Base-by-base conservation (phyloP, 2,888 invertebrate species). In the Synergus itoensis region DNA sequence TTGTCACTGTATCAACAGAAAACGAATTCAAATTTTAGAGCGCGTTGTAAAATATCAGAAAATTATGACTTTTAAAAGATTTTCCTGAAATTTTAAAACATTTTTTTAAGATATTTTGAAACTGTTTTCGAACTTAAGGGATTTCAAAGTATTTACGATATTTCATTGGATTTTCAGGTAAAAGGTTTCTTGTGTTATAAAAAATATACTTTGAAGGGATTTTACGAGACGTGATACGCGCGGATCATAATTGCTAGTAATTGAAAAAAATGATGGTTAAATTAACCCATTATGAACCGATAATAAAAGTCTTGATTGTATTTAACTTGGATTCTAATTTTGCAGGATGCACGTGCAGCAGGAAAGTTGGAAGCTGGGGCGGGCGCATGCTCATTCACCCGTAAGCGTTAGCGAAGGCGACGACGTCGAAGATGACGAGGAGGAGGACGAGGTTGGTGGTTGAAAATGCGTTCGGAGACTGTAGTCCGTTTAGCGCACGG, bases 381-480 rank as follows among this genome's bases (percentile, higher is more conserved):
- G 11, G 41, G 79, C 79, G 79, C 79, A 79, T 79, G 79, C 79
- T 67, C 75, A 36, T 62, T 60, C 63, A 63, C 28, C 40, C 28
- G 48, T 64, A 36, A 65, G 9, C 18, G 40, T 43, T 41, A 62
- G 14, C 43, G 76, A 48, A 9, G 64, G 28, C 67, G 41, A 53
- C 53, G 62, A 40, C 18, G 48, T 53, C 57, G 57, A 53, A 48
- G 77, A 77, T 40, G 69, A 79, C 65, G 76, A 53, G 57, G 53
- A 76, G 67, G 75, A 76, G 53, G 76, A 67, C 36, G 64, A 45
- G 43, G 77, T 62, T 45, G 65, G 77, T 79, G 53, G 79, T 67
- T 76, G 67, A 67, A 62, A 69, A 65, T 36, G 73, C 11, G 41
- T 16, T 62, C 64, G 18, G 7, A 40, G 65, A 36, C 43, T 48